phyloP scores from a whole-genome alignment of 92 coral and sea anemone genomes.

The Phenganax marumi region DNA sequence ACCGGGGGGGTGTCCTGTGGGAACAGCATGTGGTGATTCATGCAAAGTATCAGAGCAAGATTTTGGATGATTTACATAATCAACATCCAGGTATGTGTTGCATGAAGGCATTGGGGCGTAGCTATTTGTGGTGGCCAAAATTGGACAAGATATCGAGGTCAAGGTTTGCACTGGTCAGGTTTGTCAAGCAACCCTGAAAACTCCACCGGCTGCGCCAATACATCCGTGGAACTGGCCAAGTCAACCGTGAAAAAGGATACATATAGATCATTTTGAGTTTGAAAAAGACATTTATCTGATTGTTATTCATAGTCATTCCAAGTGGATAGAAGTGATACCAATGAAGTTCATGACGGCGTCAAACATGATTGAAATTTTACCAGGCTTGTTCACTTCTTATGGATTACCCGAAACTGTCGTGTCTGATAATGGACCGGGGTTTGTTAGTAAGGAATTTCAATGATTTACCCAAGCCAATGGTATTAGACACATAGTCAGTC shows the following conservation, averaged over 20 bases:
- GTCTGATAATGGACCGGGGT: too few relatives aligned
- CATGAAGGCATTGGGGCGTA: conserved; percentile 55
- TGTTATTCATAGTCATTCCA: conserved; percentile 53
- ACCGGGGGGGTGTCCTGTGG: conserved; percentile 69
- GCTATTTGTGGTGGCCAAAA: too few relatives aligned
- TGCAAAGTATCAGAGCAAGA: conserved; percentile 46
- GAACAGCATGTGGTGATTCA: conserved; percentile 57
- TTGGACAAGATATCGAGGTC: conserved; percentile 46
- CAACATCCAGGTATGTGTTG: conserved; percentile 59
- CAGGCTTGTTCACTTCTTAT: too few relatives aligned
- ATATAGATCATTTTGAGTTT: too few relatives aligned
- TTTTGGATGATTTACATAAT: conserved; percentile 60
- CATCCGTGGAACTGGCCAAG: conserved; percentile 57
- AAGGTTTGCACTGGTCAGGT: conserved; percentile 47
- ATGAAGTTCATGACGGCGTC: conserved; percentile 40
- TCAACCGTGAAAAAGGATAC: conserved; percentile 52
- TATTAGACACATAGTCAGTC: too few relatives aligned
- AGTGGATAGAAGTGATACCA: too few relatives aligned
- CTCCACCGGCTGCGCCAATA: conserved; percentile 46
- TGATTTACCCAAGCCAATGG: too few relatives aligned
- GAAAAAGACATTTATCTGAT: too few relatives aligned
- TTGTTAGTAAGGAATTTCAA: too few relatives aligned
- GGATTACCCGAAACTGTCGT: conserved; percentile 22
- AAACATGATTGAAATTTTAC: too few relatives aligned
- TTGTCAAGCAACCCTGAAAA: too few relatives aligned